Conservation (phyloP, 2,888 invertebrate genomes). For the Subacronicta megacephala region DNA sequence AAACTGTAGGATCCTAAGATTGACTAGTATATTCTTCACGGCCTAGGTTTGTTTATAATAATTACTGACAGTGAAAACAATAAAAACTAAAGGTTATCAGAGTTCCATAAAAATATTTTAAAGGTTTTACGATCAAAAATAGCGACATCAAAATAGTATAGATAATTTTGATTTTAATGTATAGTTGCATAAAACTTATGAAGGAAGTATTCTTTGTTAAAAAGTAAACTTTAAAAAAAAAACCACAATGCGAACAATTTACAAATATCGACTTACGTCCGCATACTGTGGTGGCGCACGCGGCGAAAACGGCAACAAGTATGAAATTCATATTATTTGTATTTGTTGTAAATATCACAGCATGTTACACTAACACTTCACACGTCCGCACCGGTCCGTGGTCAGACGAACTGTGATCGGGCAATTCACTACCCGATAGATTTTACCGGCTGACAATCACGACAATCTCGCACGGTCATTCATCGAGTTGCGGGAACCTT, state of each 20-base stretch:
- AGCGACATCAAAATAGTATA: too few species aligned
- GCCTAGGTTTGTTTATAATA: too few species aligned
- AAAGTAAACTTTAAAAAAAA: background rate
- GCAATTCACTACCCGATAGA: conserved; percentile 20
- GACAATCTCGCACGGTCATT: conserved; percentile 20
- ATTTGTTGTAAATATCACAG: conserved; percentile 41
- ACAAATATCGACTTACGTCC: conserved; percentile 59
- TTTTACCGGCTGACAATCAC: conserved; percentile 31
- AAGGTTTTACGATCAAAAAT: too few species aligned
- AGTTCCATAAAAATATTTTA: too few species aligned
- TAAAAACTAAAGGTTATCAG: too few species aligned
- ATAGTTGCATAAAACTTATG: too few species aligned
- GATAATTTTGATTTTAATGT: too few species aligned
- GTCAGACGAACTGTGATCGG: conserved; percentile 39
- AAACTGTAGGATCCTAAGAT: too few species aligned
- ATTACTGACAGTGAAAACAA: too few species aligned
- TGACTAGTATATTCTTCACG: too few species aligned
- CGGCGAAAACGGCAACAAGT: conserved; percentile 42
- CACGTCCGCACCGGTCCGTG: conserved; percentile 38
- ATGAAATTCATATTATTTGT: conserved; percentile 39
- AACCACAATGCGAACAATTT: background rate
- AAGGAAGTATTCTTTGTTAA: too few species aligned
- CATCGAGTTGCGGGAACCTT: background rate
- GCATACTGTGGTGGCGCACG: conserved; percentile 49
- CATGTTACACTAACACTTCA: conserved; percentile 38